phyloP scores from a whole-genome alignment of 2,113 vertebrate genomes.

The Scophthalmus maximus region DNA sequence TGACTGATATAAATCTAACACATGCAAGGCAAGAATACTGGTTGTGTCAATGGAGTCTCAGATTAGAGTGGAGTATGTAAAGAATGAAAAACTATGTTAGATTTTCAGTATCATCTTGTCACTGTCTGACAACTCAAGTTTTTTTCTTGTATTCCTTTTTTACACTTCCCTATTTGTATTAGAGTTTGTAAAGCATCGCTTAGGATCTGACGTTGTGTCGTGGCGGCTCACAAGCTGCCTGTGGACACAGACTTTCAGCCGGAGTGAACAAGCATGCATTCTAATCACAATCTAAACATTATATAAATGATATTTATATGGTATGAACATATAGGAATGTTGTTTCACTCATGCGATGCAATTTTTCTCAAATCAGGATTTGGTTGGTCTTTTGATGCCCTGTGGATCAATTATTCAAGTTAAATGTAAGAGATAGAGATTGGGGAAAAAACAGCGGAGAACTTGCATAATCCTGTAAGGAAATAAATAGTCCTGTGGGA shows the following conservation, averaged over 20 bases:
- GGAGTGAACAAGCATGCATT: not conserved
- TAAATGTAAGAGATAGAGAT: slow-evolving; percentile 8
- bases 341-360: not conserved
- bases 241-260: not conserved
- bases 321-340: not conserved
- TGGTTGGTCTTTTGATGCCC: slow-evolving; percentile 3
- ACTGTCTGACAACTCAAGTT: not conserved
- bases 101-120: not conserved
- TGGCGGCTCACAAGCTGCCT: not conserved
- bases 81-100: not conserved
- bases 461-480: not conserved
- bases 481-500: slow-evolving; percentile 1
- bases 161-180: slow-evolving; percentile 14
- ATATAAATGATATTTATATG: slow-evolving; percentile 1
- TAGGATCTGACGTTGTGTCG: not conserved
- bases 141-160: no score
- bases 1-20: not conserved
- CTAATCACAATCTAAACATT: not conserved
- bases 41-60: no score
- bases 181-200: not conserved
- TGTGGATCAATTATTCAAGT: slow-evolving; percentile 10
- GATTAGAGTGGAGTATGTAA: no score
- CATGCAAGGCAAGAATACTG: no score
- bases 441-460: slow-evolving; percentile 16
- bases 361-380: slow-evolving; percentile 7